Conservation (phyloP, 2,888 invertebrate species). For the Arge pagana region DNA sequence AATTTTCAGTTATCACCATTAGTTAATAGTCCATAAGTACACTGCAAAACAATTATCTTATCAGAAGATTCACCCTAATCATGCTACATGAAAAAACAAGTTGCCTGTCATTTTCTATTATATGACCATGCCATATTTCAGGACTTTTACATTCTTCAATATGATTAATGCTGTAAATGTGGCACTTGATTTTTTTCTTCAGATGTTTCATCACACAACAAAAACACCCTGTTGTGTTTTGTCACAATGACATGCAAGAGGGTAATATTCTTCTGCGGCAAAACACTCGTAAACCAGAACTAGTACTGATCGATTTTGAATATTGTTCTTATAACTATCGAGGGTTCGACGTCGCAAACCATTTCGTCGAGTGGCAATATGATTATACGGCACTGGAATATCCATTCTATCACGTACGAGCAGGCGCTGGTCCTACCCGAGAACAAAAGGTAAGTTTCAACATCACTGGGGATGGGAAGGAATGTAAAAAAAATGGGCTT, state of each 20-base stretch:
- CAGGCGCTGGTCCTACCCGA: conserved; percentile 72
- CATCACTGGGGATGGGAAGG: background rate
- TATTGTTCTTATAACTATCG: conserved; percentile 95
- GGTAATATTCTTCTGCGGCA: conserved; percentile 71
- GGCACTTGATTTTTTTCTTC: conserved; percentile 39
- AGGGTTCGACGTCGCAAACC: conserved; percentile 93
- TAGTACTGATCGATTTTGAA: conserved; percentile 90
- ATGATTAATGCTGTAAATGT: conserved; percentile 23
- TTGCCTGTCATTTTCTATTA: too few relatives aligned
- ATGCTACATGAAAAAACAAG: too few relatives aligned
- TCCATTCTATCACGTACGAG: conserved; percentile 76
- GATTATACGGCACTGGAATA: conserved; percentile 80
- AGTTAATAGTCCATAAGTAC: too few relatives aligned
- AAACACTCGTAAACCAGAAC: conserved; percentile 63
- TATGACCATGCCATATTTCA: too few relatives aligned
- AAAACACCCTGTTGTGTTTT: conserved; percentile 80
- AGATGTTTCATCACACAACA: conserved; percentile 55
- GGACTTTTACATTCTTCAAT: too few relatives aligned
- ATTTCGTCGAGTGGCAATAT: conserved; percentile 90
- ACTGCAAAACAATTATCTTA: too few relatives aligned
- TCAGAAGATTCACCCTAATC: too few relatives aligned
- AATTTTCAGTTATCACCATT: too few relatives aligned
- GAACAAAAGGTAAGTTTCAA: conserved; percentile 74
- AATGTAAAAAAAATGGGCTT: background rate
- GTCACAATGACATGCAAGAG: conserved; percentile 95